A percentile compares a stretch with the other conserved stretches of the same genome.
phyloP scores from a whole-genome alignment of 2,113 vertebrate genomes.

The Naja naja region DNA sequence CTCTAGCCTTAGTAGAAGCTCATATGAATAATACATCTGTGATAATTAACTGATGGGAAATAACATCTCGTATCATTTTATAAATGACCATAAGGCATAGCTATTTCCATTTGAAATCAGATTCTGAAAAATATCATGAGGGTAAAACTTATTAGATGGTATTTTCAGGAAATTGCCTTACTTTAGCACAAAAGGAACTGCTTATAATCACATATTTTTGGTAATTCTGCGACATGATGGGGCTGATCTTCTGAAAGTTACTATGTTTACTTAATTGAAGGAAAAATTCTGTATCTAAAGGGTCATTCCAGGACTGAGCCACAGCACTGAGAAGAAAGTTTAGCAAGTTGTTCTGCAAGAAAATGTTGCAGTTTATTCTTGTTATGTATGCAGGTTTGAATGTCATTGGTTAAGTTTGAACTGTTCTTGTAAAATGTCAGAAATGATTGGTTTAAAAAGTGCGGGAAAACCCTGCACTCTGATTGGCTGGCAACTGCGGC shows the following conservation, averaged over 20 bases:
- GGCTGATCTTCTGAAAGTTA: not conserved
- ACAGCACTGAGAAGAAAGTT: not conserved
- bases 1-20: not conserved
- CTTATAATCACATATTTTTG: not conserved
- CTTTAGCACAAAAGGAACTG: not conserved
- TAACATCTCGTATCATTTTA: not conserved
- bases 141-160: not conserved
- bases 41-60: not conserved
- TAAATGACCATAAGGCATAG: not conserved
- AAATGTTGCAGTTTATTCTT: not conserved
- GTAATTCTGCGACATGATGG: not conserved
- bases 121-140: not conserved
- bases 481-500: no score
- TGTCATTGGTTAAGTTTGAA: no score
- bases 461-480: no score
- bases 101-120: not conserved
- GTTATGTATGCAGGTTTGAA: no score
- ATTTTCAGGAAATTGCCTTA: not conserved
- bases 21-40: not conserved
- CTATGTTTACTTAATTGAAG: not conserved
- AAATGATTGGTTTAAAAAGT: no score
- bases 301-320: not conserved
- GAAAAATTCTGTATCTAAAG: not conserved
- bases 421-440: no score
- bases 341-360: not conserved